Percentiles rank a stretch among this genome's conserved stretches.
These are phyloP conservation scores for Lasioglossum pauxillum DNA, from an alignment of 2,888 invertebrate species.

Conservation along the genomic window DNA sequence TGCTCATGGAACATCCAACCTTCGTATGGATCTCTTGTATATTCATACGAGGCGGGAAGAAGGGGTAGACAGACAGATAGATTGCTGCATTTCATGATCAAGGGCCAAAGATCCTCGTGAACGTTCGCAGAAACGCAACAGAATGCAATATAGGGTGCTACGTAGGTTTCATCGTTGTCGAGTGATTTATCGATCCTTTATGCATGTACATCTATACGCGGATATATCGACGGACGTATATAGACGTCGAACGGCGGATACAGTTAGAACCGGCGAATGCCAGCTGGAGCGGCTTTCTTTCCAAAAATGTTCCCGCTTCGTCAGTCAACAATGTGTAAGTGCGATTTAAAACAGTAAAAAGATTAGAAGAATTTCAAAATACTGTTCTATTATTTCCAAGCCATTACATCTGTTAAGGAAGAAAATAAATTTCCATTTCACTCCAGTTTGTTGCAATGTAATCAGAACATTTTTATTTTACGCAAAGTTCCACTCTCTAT, in stretches of 20 bases:
- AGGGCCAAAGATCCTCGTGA: constrained; percentile 55
- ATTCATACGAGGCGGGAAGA: constrained; percentile 27
- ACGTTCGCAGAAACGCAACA: constrained; percentile 45
- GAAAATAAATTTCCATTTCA: too few species aligned
- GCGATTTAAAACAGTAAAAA: too few species aligned
- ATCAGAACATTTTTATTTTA: too few species aligned
- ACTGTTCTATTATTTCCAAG: too few species aligned
- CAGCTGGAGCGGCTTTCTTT: background rate
- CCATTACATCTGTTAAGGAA: too few species aligned
- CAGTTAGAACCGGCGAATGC: constrained; percentile 25
- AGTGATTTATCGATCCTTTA: constrained; percentile 53
- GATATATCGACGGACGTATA: constrained; percentile 28
- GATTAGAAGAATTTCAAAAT: too few species aligned
- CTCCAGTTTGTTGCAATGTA: too few species aligned
- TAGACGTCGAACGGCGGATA: constrained; percentile 31
- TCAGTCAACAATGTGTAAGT: background rate
- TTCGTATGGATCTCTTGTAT: constrained; percentile 55
- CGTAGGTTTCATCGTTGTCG: constrained; percentile 42
- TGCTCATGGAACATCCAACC: constrained; percentile 43
- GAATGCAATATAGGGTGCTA: constrained; percentile 50
- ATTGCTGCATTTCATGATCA: constrained; percentile 61
- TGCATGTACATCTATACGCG: constrained; percentile 2
- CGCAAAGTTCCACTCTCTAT: too few species aligned
- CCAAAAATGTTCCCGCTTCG: background rate
- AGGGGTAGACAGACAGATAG: constrained; percentile 52